Evolutionary conservation across 1,140 invertebrate genomes (phyloP), one percentile per base, ranked within the genome.

Genomic region (Atopsyche davidsoni): DNA sequence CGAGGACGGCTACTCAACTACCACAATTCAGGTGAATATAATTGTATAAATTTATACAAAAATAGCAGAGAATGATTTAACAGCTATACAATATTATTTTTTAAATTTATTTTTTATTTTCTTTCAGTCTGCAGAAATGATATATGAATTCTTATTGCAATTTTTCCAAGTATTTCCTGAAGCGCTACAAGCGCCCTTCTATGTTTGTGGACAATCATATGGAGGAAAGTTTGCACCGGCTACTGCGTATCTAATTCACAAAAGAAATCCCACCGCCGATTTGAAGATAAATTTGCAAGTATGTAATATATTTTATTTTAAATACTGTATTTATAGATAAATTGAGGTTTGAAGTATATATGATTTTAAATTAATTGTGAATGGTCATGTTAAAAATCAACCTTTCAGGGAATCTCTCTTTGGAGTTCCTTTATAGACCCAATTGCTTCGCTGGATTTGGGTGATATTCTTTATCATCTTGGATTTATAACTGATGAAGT

Each of bases 251-350:
- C 32, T 13, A 16, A 34, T 34, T 13, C 32, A 34, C 11, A 34
- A 11, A 16, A 34, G 32, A n/a, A 34, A 34, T 4, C 3, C 32
- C n/a, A 34, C 57, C 16, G 64, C 73, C 3, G 64, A 68, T 17
- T 42, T 59, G 3, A 78, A 79, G 58, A 78, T 85, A 9, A 85
- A 85, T 63, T 61, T 85, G 1, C 67, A 80, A 67, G 83, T 66
- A 44, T 47, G 28, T 22, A 25, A 16, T 40, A 9, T 55, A 43
- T 24, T n/a, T n/a, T n/a, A n/a, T n/a, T n/a, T n/a, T n/a, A n/a
- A n/a, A n/a, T n/a, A n/a, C n/a, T n/a, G n/a, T n/a, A n/a, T n/a
- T n/a, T n/a, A n/a, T n/a, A n/a, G n/a, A n/a, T n/a, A n/a, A n/a
- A n/a, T n/a, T n/a, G n/a, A n/a, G n/a, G n/a, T n/a, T n/a, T n/a